These are phyloP conservation scores for Cenopis cana DNA, from an alignment of 2,888 invertebrate species.

Conservation along the genomic window DNA sequence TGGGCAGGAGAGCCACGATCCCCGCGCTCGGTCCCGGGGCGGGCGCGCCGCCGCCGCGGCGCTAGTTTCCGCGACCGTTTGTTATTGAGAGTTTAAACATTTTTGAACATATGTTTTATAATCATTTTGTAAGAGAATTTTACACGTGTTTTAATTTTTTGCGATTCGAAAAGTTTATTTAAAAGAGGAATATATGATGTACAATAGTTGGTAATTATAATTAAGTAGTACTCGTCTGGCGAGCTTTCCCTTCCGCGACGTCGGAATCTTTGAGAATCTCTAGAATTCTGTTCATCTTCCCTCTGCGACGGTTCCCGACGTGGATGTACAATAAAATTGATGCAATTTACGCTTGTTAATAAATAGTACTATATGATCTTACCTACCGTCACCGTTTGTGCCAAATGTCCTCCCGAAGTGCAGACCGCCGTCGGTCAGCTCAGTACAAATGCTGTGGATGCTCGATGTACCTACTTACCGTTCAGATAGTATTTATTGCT, in stretches of 20 bases:
- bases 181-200: constrained; percentile 49
- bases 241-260: constrained; percentile 21
- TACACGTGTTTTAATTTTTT: constrained; percentile 50
- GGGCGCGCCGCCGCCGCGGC: neutral
- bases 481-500: neutral
- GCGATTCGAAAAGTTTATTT: constrained; percentile 47
- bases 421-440: neutral
- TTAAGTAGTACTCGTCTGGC: constrained; percentile 40
- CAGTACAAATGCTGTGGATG: neutral
- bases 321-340: constrained; percentile 13
- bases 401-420: constrained; percentile 58
- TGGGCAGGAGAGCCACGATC: too few relatives aligned
- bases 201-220: constrained; percentile 62
- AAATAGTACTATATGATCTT: constrained; percentile 41
- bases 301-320: constrained; percentile 11
- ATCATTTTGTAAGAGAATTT: constrained; percentile 54
- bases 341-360: constrained; percentile 39
- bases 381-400: constrained; percentile 69
- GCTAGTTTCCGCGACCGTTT: constrained; percentile 44
- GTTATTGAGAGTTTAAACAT: constrained; percentile 49
- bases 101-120: constrained; percentile 59
- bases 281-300: constrained; percentile 26
- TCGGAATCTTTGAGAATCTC: constrained; percentile 40
- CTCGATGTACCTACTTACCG: constrained; percentile 3
- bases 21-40: too few relatives aligned